phyloP scores from a whole-genome alignment of 2,888 invertebrate genomes.

The Phytoseiulus persimilis region DNA sequence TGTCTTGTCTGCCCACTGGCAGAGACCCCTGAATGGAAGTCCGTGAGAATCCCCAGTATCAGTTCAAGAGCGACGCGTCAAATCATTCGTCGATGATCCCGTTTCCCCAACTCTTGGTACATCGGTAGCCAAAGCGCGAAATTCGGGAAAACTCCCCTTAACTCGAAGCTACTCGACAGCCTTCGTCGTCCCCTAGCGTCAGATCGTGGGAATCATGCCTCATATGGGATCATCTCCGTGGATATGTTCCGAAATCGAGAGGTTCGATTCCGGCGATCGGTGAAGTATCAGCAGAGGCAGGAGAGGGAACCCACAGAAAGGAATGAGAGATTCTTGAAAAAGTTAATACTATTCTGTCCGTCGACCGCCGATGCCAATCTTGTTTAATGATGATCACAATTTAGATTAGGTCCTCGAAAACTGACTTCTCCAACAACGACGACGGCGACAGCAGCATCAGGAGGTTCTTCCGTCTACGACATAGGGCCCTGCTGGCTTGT shows the following conservation, averaged over 20 bases:
- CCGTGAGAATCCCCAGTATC: too few relatives aligned
- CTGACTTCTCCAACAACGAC: neutral
- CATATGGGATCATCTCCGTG: too few relatives aligned
- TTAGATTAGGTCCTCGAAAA: neutral
- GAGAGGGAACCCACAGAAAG: neutral
- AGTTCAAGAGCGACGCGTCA: too few relatives aligned
- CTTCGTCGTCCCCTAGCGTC: too few relatives aligned
- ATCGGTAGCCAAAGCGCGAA: too few relatives aligned
- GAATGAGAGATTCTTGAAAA: neutral
- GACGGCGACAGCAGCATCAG: neutral
- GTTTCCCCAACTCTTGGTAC: too few relatives aligned
- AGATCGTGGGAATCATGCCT: too few relatives aligned
- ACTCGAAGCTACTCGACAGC: too few relatives aligned
- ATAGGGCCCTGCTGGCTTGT: neutral
- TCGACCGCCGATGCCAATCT: slow-evolving; percentile 12
- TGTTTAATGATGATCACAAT: slow-evolving; percentile 26
- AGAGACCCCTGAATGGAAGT: too few relatives aligned
- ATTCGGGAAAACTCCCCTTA: too few relatives aligned
- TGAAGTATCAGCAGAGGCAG: neutral
- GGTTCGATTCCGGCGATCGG: neutral
- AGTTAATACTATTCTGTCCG: neutral
- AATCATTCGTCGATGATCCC: too few relatives aligned
- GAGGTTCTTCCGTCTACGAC: neutral
- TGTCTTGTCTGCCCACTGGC: too few relatives aligned
- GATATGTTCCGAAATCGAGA: neutral